Conservation (phyloP, 2,113 vertebrate genomes). For the Canis aureus region DNA sequence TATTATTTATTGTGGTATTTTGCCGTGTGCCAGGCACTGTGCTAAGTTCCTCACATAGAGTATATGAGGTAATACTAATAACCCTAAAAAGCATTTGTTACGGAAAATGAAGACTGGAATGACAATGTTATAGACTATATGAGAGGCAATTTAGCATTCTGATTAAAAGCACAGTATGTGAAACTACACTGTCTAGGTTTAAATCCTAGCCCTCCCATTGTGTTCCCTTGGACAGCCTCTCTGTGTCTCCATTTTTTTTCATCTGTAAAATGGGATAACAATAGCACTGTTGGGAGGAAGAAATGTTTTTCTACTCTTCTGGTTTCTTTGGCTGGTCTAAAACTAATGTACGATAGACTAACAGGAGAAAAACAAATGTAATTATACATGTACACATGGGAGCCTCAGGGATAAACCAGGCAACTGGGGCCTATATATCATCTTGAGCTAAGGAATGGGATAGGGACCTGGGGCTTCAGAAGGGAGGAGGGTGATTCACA, state of each 20-base stretch:
- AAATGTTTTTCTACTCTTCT: background rate
- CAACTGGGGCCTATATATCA: background rate
- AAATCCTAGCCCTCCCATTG: background rate
- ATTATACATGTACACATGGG: background rate
- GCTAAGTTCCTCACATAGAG: conserved; percentile 9
- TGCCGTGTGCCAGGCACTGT: background rate
- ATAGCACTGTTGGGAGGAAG: background rate
- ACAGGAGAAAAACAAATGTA: background rate
- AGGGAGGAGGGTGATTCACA: background rate
- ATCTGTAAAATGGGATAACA: background rate
- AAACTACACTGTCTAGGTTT: background rate
- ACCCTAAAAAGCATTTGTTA: background rate
- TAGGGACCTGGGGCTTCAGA: background rate
- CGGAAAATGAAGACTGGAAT: conserved; percentile 44
- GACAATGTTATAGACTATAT: background rate
- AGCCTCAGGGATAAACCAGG: background rate
- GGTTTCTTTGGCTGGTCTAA: background rate
- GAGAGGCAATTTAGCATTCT: background rate
- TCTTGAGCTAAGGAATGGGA: background rate
- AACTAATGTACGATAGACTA: background rate
- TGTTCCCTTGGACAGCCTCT: background rate
- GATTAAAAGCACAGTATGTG: background rate
- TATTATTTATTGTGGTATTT: conserved; percentile 1
- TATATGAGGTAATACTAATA: background rate
- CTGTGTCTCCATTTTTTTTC: background rate